These are phyloP conservation scores for Schizotus pectinicornis DNA, from an alignment of 2,888 invertebrate species.

Conservation along the genomic window DNA sequence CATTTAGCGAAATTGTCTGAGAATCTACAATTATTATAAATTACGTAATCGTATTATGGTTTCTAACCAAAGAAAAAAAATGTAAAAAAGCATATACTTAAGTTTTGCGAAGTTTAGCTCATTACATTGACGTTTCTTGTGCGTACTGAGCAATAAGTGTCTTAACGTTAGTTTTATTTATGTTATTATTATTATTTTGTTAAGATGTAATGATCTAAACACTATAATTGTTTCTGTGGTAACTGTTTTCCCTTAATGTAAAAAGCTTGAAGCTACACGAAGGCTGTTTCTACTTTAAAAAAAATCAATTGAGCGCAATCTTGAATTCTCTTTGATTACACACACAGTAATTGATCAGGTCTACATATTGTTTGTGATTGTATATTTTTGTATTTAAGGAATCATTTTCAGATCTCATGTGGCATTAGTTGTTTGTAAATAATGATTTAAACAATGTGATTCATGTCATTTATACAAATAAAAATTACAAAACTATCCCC, in stretches of 20 bases:
- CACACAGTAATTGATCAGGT: conserved; percentile 7
- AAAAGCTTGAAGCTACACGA: too few relatives aligned
- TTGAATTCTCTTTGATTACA: conserved; percentile 10
- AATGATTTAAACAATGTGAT: conserved; percentile 26
- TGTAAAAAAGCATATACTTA: conserved; percentile 8
- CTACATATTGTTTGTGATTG: conserved; percentile 20
- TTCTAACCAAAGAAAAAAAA: conserved; percentile 23
- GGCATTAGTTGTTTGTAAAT: conserved; percentile 18
- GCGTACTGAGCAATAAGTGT: conserved; percentile 23
- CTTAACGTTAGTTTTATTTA: conserved; percentile 1
- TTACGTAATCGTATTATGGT: conserved; percentile 11
- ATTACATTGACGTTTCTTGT: conserved; percentile 10
- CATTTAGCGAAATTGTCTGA: conserved; percentile 12
- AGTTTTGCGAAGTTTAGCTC: conserved; percentile 16
- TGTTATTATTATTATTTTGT: background rate
- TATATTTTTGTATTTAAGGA: conserved; percentile 26
- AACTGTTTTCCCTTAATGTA: background rate
- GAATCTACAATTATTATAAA: conserved; percentile 12
- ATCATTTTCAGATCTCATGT: conserved; percentile 28
- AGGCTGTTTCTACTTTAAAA: too few relatives aligned
- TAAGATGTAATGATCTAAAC: conserved; percentile 20
- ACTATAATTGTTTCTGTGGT: background rate
- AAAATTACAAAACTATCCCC: conserved; percentile 20
- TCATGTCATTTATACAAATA: conserved; percentile 33
- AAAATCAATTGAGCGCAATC: too few relatives aligned